Evolutionary conservation across 1,140 invertebrate genomes (phyloP).

Genomic region (Mercenaria mercenaria): DNA sequence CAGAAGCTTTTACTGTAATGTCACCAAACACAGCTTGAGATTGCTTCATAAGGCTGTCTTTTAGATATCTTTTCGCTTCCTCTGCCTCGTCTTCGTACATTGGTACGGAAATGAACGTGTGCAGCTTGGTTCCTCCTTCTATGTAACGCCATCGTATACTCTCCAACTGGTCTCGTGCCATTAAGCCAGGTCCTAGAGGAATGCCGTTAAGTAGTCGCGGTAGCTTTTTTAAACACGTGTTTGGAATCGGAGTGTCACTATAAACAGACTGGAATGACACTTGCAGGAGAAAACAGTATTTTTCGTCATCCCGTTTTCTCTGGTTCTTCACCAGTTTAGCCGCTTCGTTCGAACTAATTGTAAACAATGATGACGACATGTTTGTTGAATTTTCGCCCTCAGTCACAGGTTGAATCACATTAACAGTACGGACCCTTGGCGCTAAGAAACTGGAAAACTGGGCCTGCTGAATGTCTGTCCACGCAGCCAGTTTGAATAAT

Average conservation of each 20-base stretch:
- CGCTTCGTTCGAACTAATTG: constrained; percentile 71
- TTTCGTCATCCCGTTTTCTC: constrained; percentile 68
- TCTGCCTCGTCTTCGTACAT: constrained; percentile 77
- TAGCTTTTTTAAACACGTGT: constrained; percentile 73
- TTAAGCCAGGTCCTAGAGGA: constrained; percentile 77
- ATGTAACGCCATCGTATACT: constrained; percentile 78
- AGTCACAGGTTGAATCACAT: not conserved
- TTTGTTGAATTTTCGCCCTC: constrained; percentile 3
- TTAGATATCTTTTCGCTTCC: constrained; percentile 69
- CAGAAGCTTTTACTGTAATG: constrained; percentile 75
- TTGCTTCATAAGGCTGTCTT: constrained; percentile 74
- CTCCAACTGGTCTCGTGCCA: constrained; percentile 71
- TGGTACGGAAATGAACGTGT: constrained; percentile 78
- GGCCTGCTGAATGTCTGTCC: constrained; percentile 11
- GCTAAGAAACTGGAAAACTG: constrained; percentile 23
- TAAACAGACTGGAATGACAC: constrained; percentile 75
- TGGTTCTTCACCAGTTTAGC: constrained; percentile 63
- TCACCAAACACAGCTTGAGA: constrained; percentile 79
- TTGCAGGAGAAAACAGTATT: constrained; percentile 77
- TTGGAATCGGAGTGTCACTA: constrained; percentile 73
- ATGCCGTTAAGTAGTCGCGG: constrained; percentile 80
- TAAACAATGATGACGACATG: constrained; percentile 79
- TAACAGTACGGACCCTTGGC: not conserved
- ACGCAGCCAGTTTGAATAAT: constrained; percentile 41
- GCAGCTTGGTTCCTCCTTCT: constrained; percentile 72